Conservation (phyloP, 2,888 invertebrate species). For the Notodonta ziczac region DNA sequence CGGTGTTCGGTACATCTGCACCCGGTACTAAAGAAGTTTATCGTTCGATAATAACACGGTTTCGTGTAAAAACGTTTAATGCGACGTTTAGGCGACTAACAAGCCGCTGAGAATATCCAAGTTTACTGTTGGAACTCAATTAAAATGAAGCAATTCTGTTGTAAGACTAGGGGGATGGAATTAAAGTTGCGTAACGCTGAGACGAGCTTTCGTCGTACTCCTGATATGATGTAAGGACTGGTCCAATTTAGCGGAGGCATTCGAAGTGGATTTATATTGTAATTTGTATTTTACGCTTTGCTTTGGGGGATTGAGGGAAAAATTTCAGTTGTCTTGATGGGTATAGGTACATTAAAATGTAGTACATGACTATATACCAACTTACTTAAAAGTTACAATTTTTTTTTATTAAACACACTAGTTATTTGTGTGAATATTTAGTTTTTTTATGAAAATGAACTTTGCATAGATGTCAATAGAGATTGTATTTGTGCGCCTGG, state of each 20-base stretch:
- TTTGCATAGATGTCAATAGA: no score
- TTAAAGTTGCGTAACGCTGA: slow-evolving; percentile 60
- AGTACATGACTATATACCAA: neutral
- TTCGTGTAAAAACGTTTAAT: slow-evolving; percentile 40
- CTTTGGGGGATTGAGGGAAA: neutral
- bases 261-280: slow-evolving; percentile 3
- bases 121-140: slow-evolving; percentile 72
- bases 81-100: slow-evolving; percentile 62
- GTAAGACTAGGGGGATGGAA: slow-evolving; percentile 37
- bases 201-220: slow-evolving; percentile 19
- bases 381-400: no score
- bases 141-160: slow-evolving; percentile 74
- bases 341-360: neutral
- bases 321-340: neutral
- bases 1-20: slow-evolving; percentile 70
- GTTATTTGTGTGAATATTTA: no score
- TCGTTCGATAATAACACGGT: slow-evolving; percentile 62
- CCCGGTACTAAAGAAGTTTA: slow-evolving; percentile 68
- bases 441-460: no score
- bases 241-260: slow-evolving; percentile 17
- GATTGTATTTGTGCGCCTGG: no score
- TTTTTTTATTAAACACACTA: no score
- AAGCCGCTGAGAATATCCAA: slow-evolving; percentile 59
- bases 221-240: slow-evolving; percentile 23
- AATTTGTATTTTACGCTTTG: slow-evolving; percentile 2